phyloP scores from a whole-genome alignment of 2,797 vertebrate genomes.

The Pristis pectinata region DNA sequence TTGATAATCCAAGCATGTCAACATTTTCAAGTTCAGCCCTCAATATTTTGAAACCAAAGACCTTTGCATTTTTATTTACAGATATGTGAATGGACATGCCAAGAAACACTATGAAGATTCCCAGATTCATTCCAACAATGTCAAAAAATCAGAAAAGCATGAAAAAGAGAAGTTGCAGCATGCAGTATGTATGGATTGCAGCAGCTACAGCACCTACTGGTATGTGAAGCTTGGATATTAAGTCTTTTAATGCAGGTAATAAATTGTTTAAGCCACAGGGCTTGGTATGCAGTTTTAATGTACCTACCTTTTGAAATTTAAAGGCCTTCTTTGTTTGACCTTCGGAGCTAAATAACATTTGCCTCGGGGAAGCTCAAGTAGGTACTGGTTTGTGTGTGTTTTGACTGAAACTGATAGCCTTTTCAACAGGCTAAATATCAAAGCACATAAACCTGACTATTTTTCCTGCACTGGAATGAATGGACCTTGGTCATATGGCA shows the following conservation, averaged over 20 bases:
- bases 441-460: neutral
- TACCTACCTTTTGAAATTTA: slow-evolving; percentile 15
- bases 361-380: neutral
- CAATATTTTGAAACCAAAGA: neutral
- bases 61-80: slow-evolving; percentile 48
- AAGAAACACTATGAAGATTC: slow-evolving; percentile 97
- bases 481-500: neutral
- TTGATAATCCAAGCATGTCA: neutral
- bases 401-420: neutral
- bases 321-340: neutral
- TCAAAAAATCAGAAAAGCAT: slow-evolving; percentile 77
- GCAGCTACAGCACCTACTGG: slow-evolving; percentile 94
- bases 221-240: slow-evolving; percentile 54
- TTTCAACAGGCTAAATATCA: neutral
- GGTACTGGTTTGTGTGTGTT: neutral
- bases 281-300: slow-evolving; percentile 36
- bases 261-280: slow-evolving; percentile 20
- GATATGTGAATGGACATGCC: slow-evolving; percentile 95
- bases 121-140: slow-evolving; percentile 62
- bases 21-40: neutral
- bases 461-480: neutral
- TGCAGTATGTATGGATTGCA: slow-evolving; percentile 96
- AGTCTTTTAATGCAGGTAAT: slow-evolving; percentile 39
- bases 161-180: slow-evolving; percentile 76
- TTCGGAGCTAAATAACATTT: neutral